Base-by-base conservation (phyloP, 2,797 vertebrate species). In the Ctenosaura bakeri region DNA sequence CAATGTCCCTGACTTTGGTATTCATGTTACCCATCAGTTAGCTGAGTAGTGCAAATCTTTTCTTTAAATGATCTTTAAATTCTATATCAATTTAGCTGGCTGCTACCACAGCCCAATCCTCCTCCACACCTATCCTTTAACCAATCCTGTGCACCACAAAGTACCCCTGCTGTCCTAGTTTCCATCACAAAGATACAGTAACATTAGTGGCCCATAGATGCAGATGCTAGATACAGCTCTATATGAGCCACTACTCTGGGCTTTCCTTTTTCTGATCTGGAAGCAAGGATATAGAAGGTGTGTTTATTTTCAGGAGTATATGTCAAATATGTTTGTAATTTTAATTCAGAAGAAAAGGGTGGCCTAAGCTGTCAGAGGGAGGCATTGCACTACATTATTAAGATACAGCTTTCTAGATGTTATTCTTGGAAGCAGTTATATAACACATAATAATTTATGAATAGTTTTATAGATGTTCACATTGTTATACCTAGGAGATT, bases 391-490 rank as follows among this genome's bases (percentile, higher is more conserved):
- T 38, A 32, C 24, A 32, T 1, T 22, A 73, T 42, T 46, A 86
- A 86, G 12, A 81, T 46, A 16, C 16, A 32, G 46, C 54, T 71
- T 84, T 80, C 52, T 74, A 56, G 35, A 7, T 77, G 62, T 73
- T 81, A 38, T 80, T 88, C n/a, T 85, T 73, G 64, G 7, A 64
- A 84, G 24, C 22, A 64, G 5, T 59, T 80, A 80, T 24, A 50
- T 80, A 59, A 85, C 56, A 85, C 64, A 80, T 32, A 69, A 69
- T 69, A 69, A 32, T 69, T 69, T 69, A 14, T 18, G 54, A 73
- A 74, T 62, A 73, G 50, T 80, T 80, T 12, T 50, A 14, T 71
- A 79, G 18, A 62, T 87, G 42, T 84, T 91, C 84, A 42, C 66
- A 80, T 6, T 50, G n/a, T 83, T 69, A 0, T 78, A 69, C 22